Base-by-base conservation (phyloP, 2,797 vertebrate species). In the Phrynocephalus guinanensis region DNA sequence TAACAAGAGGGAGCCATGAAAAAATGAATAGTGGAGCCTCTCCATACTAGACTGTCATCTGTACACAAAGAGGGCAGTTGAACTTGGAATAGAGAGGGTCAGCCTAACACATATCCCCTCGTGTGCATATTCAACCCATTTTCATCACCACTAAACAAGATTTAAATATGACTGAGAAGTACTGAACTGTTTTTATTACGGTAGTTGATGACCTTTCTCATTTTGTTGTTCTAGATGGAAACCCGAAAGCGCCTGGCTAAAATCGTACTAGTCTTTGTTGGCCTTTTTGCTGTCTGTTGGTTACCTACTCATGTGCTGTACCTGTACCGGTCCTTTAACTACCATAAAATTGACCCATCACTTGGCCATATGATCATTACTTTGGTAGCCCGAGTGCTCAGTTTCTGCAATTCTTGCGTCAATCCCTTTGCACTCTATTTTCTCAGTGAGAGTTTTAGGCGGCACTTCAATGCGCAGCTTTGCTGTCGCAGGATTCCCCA, bases 341-440 rank as follows among this genome's bases (percentile, higher is more conserved):
- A 97, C 77, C 95, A 90, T 11, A 92, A 96, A 91, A 97, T 97
- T 4, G 97, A 98, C 89, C 95, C 96, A 0, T 98, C 97, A 0
- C 92, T 96, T 66, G 95, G 95, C 50, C 97, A 98, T 86, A 97
- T 98, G 96, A 82, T 97, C 68, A 91, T 96, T 86, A 97, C 97
- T 3, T 94, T 98, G 83, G 92, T 97, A 81, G 96, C 97, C 75
- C 92, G 97, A 60, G 95, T 97, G 79, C 94, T 98, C 81, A 98
- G 97, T 85, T 98, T 98, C 95, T 97, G 95, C 90, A 97, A 97
- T 93, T 98, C 97, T 24, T 98, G 97, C 60, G 97, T 97, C 93
- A 98, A 98, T 83, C 97, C 97, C 0, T 97, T 98, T 95, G 97
- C 97, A 56, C 95, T 98, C 28, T 98, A 98, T 89, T 93, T 97